These are phyloP conservation scores for Pegea sp. DNA, from an alignment of 23 tunicate species.

Conservation along the genomic window DNA sequence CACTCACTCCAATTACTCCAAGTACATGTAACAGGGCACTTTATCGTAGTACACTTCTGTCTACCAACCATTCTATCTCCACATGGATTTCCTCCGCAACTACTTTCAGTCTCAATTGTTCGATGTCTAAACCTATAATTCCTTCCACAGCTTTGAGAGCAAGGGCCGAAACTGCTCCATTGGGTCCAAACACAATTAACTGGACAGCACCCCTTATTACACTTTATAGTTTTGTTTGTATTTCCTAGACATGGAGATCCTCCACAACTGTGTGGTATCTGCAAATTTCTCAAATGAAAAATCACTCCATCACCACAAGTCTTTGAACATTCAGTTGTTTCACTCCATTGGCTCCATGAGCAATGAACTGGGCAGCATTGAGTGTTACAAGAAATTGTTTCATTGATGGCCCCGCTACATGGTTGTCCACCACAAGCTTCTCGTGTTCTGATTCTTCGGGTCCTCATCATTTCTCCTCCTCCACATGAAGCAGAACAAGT, in stretches of 20 bases:
- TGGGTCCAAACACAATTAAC: background rate
- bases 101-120: no score
- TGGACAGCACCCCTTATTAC: background rate
- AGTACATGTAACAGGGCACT: no score
- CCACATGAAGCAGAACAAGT: no score
- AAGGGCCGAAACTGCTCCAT: background rate
- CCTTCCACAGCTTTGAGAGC: background rate
- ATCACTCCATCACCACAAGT: background rate
- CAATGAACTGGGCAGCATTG: background rate
- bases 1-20: no score
- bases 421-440: background rate
- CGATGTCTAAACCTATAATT: no score
- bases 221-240: background rate
- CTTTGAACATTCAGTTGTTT: background rate
- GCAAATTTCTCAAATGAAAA: background rate
- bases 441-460: no score
- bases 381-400: background rate
- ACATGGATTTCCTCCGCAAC: no score
- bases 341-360: background rate
- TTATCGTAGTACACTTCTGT: no score
- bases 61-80: no score
- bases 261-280: background rate
- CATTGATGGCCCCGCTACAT: background rate
- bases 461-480: no score
- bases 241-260: background rate